These are phyloP conservation scores for Drosophila navojoa DNA, from an alignment of 1,140 invertebrate genomes.

Conservation along the genomic window DNA sequence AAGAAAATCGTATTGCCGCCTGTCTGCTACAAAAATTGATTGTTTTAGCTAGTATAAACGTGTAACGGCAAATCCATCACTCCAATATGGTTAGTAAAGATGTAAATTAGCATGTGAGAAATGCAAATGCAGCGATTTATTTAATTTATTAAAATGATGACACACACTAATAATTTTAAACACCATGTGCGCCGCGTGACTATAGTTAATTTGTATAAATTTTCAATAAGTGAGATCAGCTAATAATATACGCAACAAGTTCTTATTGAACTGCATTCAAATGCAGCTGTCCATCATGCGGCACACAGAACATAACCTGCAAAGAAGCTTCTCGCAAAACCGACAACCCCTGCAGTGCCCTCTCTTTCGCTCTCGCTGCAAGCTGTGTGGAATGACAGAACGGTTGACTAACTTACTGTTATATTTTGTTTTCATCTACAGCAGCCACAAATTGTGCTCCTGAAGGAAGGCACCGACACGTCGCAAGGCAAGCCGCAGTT, in stretches of 20 bases:
- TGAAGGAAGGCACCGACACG: conserved; percentile 99
- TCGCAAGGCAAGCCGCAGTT: conserved; percentile 98
- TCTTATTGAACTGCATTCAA: not conserved
- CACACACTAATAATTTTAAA: not conserved
- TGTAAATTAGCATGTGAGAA: conserved; percentile 46
- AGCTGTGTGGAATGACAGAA: conserved; percentile 15
- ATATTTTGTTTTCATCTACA: conserved; percentile 84
- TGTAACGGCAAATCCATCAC: conserved; percentile 55
- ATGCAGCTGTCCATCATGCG: conserved; percentile 43
- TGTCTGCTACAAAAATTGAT: conserved; percentile 72
- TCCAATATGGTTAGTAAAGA: conserved; percentile 69
- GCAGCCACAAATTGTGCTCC: conserved; percentile 98
- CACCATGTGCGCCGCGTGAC: conserved; percentile 42
- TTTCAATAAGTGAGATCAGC: not conserved
- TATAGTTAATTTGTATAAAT: conserved; percentile 7
- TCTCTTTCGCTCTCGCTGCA: not conserved
- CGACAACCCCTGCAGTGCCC: conserved; percentile 34
- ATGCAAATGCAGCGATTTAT: not conserved
- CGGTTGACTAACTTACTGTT: conserved; percentile 59
- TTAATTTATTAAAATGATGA: conserved; percentile 12
- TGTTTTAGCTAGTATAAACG: conserved; percentile 58
- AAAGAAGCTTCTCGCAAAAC: conserved; percentile 81
- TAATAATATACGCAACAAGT: not conserved
- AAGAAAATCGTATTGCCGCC: conserved; percentile 66
- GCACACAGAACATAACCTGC: conserved; percentile 74